These are phyloP conservation scores for Litocranius walleri DNA, from an alignment of 2,113 vertebrate species.

Conservation along the genomic window DNA sequence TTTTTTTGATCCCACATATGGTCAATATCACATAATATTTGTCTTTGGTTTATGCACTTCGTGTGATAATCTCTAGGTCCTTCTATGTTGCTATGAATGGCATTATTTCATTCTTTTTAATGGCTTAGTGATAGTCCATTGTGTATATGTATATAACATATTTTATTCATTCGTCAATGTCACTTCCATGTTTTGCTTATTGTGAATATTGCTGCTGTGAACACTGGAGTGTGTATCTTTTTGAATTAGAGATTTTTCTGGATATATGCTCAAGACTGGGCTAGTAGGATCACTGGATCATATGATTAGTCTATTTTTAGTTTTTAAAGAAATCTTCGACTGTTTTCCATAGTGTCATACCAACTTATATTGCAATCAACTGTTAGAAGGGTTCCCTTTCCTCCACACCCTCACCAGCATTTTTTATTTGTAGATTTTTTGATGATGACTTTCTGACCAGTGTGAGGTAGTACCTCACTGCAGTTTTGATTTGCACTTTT, in stretches of 20 bases:
- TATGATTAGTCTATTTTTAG: not conserved
- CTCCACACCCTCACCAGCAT: not conserved
- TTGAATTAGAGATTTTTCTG: not conserved
- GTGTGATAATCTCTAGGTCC: not conserved
- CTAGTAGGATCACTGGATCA: not conserved
- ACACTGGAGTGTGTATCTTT: fast-evolving
- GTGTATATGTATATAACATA: not conserved
- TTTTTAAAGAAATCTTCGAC: not conserved
- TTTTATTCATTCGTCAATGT: not conserved
- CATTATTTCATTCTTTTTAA: not conserved
- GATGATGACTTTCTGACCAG: not conserved
- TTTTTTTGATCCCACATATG: not conserved
- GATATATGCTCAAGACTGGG: not conserved
- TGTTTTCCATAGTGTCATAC: not conserved
- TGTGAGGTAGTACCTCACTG: not conserved
- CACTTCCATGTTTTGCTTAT: not conserved
- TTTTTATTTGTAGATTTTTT: not conserved
- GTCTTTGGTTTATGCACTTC: not conserved
- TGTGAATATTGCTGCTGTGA: not conserved
- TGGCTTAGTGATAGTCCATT: not conserved
- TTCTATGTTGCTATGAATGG: not conserved
- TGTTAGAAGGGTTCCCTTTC: not conserved
- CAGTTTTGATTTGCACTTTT: not conserved
- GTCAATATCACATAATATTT: not conserved
- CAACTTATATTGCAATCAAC: not conserved